Percentiles rank a stretch among this genome's conserved stretches.
These are phyloP conservation scores for Ophraella communa DNA, from an alignment of 2,888 invertebrate genomes.

Conservation along the genomic window DNA sequence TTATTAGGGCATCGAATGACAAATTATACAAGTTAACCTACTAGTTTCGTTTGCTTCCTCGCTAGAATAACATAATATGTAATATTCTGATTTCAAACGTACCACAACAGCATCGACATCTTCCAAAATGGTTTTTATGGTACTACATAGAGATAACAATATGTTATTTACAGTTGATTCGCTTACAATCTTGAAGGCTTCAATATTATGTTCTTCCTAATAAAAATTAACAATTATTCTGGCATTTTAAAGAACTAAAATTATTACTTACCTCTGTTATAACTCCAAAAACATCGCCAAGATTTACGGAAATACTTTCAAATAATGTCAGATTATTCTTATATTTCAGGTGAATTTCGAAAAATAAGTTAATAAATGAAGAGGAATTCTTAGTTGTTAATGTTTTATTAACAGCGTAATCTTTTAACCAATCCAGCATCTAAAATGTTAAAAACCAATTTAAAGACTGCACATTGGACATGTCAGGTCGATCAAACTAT, in stretches of 20 bases:
- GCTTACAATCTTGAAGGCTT: slow-evolving; percentile 56
- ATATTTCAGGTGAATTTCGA: slow-evolving; percentile 53
- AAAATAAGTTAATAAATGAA: slow-evolving; percentile 54
- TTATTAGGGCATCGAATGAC: background rate
- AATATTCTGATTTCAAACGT: slow-evolving; percentile 57
- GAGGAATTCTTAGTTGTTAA: slow-evolving; percentile 50
- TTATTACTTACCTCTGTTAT: slow-evolving; percentile 59
- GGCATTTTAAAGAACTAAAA: too few relatives aligned
- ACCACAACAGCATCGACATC: slow-evolving; percentile 58
- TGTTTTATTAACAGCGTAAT: slow-evolving; percentile 51
- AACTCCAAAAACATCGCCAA: slow-evolving; percentile 59
- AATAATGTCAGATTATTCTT: slow-evolving; percentile 56
- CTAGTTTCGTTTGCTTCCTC: slow-evolving; percentile 51
- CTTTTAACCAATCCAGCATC: slow-evolving; percentile 58
- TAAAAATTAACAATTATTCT: too few relatives aligned
- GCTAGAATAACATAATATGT: slow-evolving; percentile 49
- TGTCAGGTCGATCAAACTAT: too few relatives aligned
- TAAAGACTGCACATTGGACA: too few relatives aligned
- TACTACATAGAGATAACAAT: slow-evolving; percentile 55
- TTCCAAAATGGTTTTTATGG: slow-evolving; percentile 57
- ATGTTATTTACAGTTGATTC: slow-evolving; percentile 54
- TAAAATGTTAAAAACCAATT: slow-evolving; percentile 39
- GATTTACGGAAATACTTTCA: slow-evolving; percentile 58
- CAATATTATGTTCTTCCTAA: slow-evolving; percentile 49
- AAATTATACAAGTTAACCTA: slow-evolving; percentile 39